phyloP scores from a whole-genome alignment of 1,140 invertebrate genomes.

The Dendrolimus punctatus region DNA sequence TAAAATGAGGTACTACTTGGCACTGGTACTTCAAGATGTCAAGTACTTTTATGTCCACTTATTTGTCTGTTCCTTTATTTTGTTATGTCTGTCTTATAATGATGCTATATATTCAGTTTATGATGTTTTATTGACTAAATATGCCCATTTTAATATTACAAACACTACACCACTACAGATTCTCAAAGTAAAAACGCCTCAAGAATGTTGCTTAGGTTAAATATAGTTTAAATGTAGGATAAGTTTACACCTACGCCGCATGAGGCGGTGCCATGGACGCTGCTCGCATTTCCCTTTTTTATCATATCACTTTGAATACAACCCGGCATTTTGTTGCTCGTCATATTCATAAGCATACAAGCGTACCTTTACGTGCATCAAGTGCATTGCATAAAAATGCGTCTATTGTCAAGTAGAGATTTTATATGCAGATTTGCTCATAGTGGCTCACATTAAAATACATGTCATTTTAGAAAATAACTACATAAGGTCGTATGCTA shows the following conservation, averaged over 20 bases:
- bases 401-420: conserved; percentile 8
- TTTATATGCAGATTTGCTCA: neutral
- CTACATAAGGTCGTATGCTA: conserved; percentile 4
- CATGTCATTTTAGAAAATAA: conserved; percentile 1
- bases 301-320: conserved; percentile 18
- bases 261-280: conserved; percentile 9
- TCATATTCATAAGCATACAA: conserved; percentile 19
- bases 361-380: conserved; percentile 13
- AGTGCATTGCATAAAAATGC: conserved; percentile 10
- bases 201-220: too few relatives aligned
- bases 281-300: conserved; percentile 16
- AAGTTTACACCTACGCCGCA: conserved; percentile 6
- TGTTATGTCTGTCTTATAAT: too few relatives aligned
- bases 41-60: too few relatives aligned
- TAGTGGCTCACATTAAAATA: conserved; percentile 6
- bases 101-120: too few relatives aligned
- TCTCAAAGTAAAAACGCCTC: too few relatives aligned
- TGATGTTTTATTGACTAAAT: too few relatives aligned
- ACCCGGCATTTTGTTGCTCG: conserved; percentile 18
- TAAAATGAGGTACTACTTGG: too few relatives aligned
- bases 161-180: too few relatives aligned
- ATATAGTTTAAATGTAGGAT: too few relatives aligned
- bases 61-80: too few relatives aligned
- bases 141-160: too few relatives aligned
- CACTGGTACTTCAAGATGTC: too few relatives aligned